phyloP scores from a whole-genome alignment of 2,797 vertebrate genomes.

The Anabacerthia variegaticeps region DNA sequence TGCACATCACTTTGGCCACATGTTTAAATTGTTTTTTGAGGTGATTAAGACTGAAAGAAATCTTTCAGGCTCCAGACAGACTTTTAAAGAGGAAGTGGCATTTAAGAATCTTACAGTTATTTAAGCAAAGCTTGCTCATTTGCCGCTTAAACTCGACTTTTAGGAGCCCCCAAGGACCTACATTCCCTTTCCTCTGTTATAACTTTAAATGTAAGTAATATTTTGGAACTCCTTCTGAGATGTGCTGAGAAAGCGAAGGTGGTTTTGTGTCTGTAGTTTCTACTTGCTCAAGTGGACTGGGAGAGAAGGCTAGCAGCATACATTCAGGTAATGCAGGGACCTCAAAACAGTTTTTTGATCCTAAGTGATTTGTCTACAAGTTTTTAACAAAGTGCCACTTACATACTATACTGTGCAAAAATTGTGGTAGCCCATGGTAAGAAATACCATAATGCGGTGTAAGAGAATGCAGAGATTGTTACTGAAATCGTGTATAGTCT shows the following conservation, averaged over 20 bases:
- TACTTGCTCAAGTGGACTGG: background rate
- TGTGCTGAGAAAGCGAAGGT: background rate
- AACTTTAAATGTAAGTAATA: slow-evolving; percentile 31
- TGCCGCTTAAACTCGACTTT: slow-evolving; percentile 64
- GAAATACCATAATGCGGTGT: background rate
- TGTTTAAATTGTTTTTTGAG: slow-evolving; percentile 29
- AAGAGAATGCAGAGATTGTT: background rate
- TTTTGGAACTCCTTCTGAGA: background rate
- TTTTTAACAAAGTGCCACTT: background rate
- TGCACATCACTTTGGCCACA: background rate
- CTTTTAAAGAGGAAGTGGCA: slow-evolving; percentile 43
- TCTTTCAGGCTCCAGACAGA: slow-evolving; percentile 4
- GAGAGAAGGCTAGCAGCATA: background rate
- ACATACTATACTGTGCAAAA: background rate
- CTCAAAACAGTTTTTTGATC: background rate
- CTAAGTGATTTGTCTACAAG: background rate
- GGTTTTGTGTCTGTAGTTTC: background rate
- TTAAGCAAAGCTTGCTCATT: slow-evolving; percentile 55
- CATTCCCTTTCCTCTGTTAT: slow-evolving; percentile 6
- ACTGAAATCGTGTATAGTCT: background rate
- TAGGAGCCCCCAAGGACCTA: slow-evolving; percentile 15
- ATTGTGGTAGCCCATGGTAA: background rate
- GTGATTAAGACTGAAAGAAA: slow-evolving; percentile 40
- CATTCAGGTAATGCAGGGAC: background rate
- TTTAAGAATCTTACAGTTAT: slow-evolving; percentile 44